A percentile compares a stretch with the other conserved stretches of the same genome.
Evolutionary conservation across 2,113 vertebrate genomes (phyloP).

Genomic region (Aptenodytes forsteri): DNA sequence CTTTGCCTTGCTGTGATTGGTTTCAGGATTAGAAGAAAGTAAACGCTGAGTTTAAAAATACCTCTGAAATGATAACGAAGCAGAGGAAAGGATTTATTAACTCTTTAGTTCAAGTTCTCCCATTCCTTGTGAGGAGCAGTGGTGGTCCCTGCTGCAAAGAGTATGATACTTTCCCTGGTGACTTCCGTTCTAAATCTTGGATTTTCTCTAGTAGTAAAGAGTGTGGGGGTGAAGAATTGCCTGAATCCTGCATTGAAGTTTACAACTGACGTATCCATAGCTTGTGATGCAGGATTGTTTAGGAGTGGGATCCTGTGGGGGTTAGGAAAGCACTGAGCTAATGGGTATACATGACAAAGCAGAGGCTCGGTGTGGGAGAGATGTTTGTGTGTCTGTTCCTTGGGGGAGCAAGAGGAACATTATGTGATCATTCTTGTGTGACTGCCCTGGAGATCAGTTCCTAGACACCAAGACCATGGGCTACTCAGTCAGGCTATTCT

Average conservation of each 20-base stretch:
- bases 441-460: background rate
- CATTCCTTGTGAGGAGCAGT: background rate
- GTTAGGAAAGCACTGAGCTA: background rate
- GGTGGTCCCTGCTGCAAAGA: background rate
- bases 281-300: background rate
- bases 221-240: background rate
- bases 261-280: fast-evolving
- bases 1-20: background rate
- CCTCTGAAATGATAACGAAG: background rate
- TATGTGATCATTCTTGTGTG: background rate
- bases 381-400: background rate
- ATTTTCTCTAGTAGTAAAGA: background rate
- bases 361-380: background rate
- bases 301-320: background rate
- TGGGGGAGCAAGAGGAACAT: background rate
- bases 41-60: background rate
- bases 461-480: background rate
- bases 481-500: background rate
- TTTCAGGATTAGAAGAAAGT: background rate
- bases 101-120: background rate
- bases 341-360: background rate
- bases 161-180: background rate
- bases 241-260: background rate
- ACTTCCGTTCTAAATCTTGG: background rate
- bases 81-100: background rate